Percentiles rank a stretch among this genome's conserved stretches.
Evolutionary conservation across 2,113 vertebrate species (phyloP).

Genomic region (Cichladusa arquata): DNA sequence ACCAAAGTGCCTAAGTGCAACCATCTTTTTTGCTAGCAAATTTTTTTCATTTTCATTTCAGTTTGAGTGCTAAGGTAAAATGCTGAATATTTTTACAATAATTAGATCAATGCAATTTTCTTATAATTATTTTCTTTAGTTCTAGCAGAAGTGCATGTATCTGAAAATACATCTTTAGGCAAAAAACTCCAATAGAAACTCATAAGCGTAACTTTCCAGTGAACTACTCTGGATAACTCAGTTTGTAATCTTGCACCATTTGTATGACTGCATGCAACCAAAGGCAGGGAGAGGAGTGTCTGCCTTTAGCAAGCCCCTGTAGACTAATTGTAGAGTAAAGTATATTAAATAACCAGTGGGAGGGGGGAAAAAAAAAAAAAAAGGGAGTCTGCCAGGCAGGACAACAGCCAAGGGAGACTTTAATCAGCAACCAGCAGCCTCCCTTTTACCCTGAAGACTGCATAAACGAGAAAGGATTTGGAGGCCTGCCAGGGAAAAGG

Average conservation of each 20-base stretch:
- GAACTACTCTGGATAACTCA: neutral
- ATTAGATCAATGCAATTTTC: neutral
- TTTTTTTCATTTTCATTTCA: neutral
- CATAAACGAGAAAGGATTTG: slow-evolving; percentile 21
- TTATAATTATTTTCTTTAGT: neutral
- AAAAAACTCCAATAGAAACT: neutral
- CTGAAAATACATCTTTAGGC: neutral
- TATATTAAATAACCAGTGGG: slow-evolving; percentile 20
- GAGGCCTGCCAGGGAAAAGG: neutral
- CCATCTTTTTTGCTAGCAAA: neutral
- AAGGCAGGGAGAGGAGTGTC: neutral
- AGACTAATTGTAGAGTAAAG: slow-evolving; percentile 10
- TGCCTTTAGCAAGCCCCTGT: neutral
- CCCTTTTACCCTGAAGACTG: slow-evolving; percentile 6
- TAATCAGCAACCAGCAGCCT: slow-evolving; percentile 7
- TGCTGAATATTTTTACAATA: neutral
- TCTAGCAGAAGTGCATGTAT: neutral
- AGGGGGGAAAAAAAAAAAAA: neutral
- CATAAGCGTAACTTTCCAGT: neutral
- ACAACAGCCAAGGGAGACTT: slow-evolving; percentile 42
- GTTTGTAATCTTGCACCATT: neutral
- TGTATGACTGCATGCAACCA: neutral
- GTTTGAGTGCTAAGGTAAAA: neutral
- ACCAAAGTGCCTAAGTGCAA: neutral
- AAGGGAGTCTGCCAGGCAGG: neutral